Percentiles rank a stretch among this genome's conserved stretches.
Conservation (phyloP, 2,888 invertebrate genomes). For the Microplitis manilae region DNA sequence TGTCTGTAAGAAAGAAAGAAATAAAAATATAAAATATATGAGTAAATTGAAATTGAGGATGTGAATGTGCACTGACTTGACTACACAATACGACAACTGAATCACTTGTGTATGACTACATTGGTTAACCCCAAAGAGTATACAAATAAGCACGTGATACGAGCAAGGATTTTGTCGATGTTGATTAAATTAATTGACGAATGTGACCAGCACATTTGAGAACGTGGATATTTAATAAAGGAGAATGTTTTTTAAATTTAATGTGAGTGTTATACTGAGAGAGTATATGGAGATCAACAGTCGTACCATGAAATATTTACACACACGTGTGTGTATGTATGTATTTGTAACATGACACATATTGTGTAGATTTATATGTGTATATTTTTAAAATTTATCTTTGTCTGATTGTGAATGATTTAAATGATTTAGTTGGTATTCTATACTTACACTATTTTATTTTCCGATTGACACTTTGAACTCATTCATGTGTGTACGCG, state of each 20-base stretch:
- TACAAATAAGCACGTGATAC: not conserved
- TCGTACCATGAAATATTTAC: not conserved
- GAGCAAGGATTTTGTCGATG: not conserved
- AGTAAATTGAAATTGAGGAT: not conserved
- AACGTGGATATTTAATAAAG: not conserved
- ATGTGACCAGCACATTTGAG: not conserved
- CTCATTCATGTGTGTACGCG: slow-evolving; percentile 15
- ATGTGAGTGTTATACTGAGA: not conserved
- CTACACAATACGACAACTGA: not conserved
- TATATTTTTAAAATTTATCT: not conserved
- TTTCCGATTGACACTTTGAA: slow-evolving; percentile 11
- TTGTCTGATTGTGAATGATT: not conserved
- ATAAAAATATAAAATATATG: not conserved
- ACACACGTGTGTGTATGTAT: not conserved
- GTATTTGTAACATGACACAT: not conserved
- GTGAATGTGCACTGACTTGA: not conserved
- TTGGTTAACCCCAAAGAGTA: not conserved
- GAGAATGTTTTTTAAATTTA: not conserved
- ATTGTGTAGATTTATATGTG: not conserved
- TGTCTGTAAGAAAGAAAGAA: no score
- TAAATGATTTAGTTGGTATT: not conserved
- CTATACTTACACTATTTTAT: not conserved
- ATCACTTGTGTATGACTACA: not conserved
- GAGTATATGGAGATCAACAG: not conserved
- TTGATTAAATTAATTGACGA: not conserved